Conservation (phyloP, 2,797 vertebrate genomes). For the Molossus molossus region DNA sequence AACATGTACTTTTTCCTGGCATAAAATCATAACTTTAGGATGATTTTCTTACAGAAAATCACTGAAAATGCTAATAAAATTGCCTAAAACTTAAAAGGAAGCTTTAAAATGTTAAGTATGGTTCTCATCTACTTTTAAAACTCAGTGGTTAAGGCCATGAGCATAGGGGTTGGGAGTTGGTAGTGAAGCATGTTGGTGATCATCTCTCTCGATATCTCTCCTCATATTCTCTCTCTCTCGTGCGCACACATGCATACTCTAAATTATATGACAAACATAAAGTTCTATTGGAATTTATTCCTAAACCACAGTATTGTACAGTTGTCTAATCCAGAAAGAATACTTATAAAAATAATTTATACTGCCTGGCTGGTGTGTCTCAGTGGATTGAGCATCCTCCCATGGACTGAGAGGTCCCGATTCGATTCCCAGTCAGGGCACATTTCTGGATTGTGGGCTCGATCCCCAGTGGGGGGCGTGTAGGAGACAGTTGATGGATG, state of each 20-base stretch:
- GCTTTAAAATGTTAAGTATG: slow-evolving; percentile 42
- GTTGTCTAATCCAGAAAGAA: slow-evolving; percentile 1
- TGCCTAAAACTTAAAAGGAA: slow-evolving; percentile 56
- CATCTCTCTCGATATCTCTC: background rate
- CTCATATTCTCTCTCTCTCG: background rate
- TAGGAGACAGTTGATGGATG: too few relatives aligned
- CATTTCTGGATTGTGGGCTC: too few relatives aligned
- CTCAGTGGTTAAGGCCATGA: background rate
- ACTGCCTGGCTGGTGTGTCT: too few relatives aligned
- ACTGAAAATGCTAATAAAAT: slow-evolving; percentile 54
- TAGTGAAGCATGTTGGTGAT: background rate
- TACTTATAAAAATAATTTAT: slow-evolving; percentile 25
- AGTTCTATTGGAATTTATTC: slow-evolving; percentile 6
- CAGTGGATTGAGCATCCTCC: too few relatives aligned
- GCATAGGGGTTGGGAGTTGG: background rate
- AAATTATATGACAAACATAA: background rate
- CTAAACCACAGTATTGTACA: background rate
- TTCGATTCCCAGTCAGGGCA: too few relatives aligned
- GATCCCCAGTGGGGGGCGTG: too few relatives aligned
- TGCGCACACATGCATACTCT: background rate
- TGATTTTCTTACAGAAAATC: slow-evolving; percentile 56
- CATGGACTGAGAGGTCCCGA: too few relatives aligned
- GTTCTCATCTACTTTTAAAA: slow-evolving; percentile 62
- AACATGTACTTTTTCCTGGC: slow-evolving; percentile 1
- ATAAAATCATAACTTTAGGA: slow-evolving; percentile 64